Evolutionary conservation across 2,797 vertebrate genomes (phyloP).

Genomic region (Discoglossus pictus): DNA sequence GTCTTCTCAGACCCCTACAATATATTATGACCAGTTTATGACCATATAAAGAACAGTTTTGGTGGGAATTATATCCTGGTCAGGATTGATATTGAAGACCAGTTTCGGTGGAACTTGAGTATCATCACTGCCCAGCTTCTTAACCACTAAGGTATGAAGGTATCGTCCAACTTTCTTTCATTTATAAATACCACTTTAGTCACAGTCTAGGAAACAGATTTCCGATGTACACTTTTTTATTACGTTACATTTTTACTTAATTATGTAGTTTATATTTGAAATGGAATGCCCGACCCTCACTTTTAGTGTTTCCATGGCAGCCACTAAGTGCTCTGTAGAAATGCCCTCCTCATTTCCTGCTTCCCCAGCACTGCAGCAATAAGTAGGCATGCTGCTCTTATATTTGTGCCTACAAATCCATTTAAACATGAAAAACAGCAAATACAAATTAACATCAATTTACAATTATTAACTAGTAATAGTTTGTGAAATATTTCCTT

Average conservation of each 20-base stretch:
- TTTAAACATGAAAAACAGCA: neutral
- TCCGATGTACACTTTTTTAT: no score
- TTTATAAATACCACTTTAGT: no score
- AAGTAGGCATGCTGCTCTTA: neutral
- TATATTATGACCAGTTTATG: no score
- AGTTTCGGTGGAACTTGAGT: no score
- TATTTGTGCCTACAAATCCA: neutral
- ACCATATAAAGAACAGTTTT: no score
- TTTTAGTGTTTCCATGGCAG: conserved; percentile 35
- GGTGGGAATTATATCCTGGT: no score
- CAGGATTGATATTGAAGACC: no score
- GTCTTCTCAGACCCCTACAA: no score
- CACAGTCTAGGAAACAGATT: no score
- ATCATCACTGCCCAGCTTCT: no score
- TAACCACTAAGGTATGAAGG: neutral
- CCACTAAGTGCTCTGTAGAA: conserved; percentile 10
- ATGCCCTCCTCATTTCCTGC: conserved; percentile 21
- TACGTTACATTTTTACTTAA: neutral
- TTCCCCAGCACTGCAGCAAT: conserved; percentile 6
- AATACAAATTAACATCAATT: conserved; percentile 1
- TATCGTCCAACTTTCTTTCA: neutral
- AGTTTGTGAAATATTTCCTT: no score
- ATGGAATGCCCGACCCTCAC: conserved; percentile 1
- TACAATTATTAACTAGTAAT: neutral
- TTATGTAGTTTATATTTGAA: conserved; percentile 29